These are phyloP conservation scores for Anagrus nilaparvatae DNA, from an alignment of 1,140 invertebrate species.

Conservation along the genomic window DNA sequence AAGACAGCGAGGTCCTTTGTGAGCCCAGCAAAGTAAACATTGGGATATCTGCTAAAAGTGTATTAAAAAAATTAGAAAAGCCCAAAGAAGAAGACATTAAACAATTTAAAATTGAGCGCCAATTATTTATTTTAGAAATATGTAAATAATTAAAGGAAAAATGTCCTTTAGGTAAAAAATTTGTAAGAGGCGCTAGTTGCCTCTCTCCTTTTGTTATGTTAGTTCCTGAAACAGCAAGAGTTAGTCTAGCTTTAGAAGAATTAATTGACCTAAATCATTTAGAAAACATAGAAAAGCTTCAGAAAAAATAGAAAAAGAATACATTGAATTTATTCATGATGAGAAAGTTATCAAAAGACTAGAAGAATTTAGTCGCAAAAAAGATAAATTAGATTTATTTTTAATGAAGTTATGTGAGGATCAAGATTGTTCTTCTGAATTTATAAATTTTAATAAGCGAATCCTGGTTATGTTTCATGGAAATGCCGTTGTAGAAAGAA, in stretches of 20 bases:
- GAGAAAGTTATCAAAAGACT: not conserved
- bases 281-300: too few relatives aligned
- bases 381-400: constrained; percentile 8
- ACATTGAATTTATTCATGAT: not conserved
- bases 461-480: constrained; percentile 15
- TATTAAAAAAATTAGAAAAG: not conserved
- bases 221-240: too few relatives aligned
- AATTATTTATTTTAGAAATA: not conserved
- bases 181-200: too few relatives aligned
- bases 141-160: not conserved
- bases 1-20: too few relatives aligned
- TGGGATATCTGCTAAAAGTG: too few relatives aligned
- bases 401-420: constrained; percentile 5
- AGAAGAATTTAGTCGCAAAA: constrained; percentile 4
- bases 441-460: constrained; percentile 12
- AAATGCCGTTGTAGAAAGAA: constrained; percentile 15
- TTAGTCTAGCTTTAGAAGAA: too few relatives aligned
- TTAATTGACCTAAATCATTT: too few relatives aligned
- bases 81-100: not conserved
- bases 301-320: too few relatives aligned
- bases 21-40: too few relatives aligned
- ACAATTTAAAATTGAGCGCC: not conserved
- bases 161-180: too few relatives aligned
- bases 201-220: too few relatives aligned
- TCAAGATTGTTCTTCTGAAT: too few relatives aligned